Conservation (phyloP, 2,113 vertebrate genomes). For the Vidua macroura region DNA sequence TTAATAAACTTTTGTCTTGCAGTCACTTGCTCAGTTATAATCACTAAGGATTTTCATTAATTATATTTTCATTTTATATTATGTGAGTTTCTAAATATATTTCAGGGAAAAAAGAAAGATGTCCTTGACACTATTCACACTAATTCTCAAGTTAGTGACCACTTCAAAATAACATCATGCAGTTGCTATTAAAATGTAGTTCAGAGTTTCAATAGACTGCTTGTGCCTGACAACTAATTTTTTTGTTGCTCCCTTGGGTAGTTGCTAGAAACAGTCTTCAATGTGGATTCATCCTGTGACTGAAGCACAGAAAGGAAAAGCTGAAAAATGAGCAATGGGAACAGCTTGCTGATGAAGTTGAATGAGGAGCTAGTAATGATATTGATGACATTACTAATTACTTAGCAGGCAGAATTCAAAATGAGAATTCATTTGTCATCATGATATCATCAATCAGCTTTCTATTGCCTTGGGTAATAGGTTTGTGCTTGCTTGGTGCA, state of each 20-base stretch:
- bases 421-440: constrained; percentile 65
- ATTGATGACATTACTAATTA: constrained; percentile 68
- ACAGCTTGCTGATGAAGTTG: constrained; percentile 59
- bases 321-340: constrained; percentile 42
- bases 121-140: neutral
- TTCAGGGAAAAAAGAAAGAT: neutral
- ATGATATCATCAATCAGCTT: constrained; percentile 58
- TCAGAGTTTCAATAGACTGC: constrained; percentile 1
- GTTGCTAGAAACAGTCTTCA: neutral
- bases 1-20: neutral
- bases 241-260: constrained; percentile 23
- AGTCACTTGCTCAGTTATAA: neutral
- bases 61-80: neutral
- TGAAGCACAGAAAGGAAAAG: constrained; percentile 7
- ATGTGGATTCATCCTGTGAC: neutral
- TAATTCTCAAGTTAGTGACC: neutral
- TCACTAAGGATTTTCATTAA: neutral
- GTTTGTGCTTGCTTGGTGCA: neutral
- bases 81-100: neutral
- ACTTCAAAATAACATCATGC: neutral
- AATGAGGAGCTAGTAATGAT: constrained; percentile 60
- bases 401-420: constrained; percentile 66
- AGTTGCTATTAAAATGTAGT: neutral
- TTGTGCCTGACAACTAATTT: constrained; percentile 39
- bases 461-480: constrained; percentile 21